Evolutionary conservation across 2,888 invertebrate species (phyloP).

Genomic region (Hoplodrina blanda): DNA sequence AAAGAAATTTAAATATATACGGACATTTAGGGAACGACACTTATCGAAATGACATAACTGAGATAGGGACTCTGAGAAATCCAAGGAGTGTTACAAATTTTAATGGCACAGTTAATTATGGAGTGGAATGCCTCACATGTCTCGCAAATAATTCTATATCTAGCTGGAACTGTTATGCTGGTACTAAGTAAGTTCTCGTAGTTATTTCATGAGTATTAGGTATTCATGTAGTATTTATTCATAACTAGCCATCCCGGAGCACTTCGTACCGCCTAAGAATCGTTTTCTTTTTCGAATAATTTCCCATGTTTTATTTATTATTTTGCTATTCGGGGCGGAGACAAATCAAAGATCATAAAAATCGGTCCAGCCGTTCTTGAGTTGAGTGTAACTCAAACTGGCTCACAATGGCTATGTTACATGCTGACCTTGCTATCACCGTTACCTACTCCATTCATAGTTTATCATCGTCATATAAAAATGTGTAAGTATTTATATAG

Average conservation of each 20-base stretch:
- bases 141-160: conserved; percentile 63
- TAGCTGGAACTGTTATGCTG: conserved; percentile 71
- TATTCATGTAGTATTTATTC: neutral
- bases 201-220: neutral
- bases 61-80: conserved; percentile 54
- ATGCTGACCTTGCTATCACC: no score
- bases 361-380: no score
- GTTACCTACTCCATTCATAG: neutral
- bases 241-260: no score
- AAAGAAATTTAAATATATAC: conserved; percentile 64
- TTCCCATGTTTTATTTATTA: no score
- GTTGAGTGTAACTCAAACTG: no score
- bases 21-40: conserved; percentile 52
- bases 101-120: conserved; percentile 24
- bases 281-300: no score
- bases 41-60: conserved; percentile 53
- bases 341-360: no score
- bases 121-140: conserved; percentile 72
- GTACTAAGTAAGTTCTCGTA: conserved; percentile 72
- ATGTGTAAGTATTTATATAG: neutral
- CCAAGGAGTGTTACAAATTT: conserved; percentile 52
- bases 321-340: no score
- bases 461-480: neutral
- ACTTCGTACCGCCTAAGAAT: no score
- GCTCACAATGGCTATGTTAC: no score